A percentile compares a stretch with the other conserved stretches of the same genome.
Conservation (phyloP, 2,113 vertebrate species). For the Crotalus helleri region DNA sequence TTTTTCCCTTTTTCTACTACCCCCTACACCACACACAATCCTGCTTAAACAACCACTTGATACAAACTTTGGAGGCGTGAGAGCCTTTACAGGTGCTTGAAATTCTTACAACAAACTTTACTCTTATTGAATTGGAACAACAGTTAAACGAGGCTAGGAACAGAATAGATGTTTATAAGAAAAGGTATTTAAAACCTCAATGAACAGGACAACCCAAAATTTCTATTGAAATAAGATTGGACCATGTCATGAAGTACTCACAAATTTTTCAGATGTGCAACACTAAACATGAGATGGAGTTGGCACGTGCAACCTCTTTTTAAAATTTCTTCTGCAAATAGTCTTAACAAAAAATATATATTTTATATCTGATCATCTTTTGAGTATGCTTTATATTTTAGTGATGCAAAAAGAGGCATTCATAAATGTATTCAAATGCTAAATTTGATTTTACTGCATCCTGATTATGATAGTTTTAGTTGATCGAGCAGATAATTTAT, state of each 20-base stretch:
- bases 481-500: neutral
- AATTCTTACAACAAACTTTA: neutral
- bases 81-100: neutral
- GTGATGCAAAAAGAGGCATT: neutral
- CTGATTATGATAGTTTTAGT: neutral
- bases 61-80: neutral
- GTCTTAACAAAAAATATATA: neutral
- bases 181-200: neutral
- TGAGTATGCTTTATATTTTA: neutral
- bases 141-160: neutral
- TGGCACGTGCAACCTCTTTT: neutral
- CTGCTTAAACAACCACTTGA: neutral
- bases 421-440: neutral
- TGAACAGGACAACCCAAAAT: neutral
- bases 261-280: neutral
- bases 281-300: neutral
- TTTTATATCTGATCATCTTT: neutral
- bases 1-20: neutral
- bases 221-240: neutral
- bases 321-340: neutral
- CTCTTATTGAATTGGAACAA: neutral
- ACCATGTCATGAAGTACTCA: neutral
- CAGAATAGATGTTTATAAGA: neutral
- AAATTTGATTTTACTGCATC: neutral
- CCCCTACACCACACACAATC: neutral